These are phyloP conservation scores for Eulemur coronatus DNA, from an alignment of 2,797 vertebrate genomes.

Conservation along the genomic window DNA sequence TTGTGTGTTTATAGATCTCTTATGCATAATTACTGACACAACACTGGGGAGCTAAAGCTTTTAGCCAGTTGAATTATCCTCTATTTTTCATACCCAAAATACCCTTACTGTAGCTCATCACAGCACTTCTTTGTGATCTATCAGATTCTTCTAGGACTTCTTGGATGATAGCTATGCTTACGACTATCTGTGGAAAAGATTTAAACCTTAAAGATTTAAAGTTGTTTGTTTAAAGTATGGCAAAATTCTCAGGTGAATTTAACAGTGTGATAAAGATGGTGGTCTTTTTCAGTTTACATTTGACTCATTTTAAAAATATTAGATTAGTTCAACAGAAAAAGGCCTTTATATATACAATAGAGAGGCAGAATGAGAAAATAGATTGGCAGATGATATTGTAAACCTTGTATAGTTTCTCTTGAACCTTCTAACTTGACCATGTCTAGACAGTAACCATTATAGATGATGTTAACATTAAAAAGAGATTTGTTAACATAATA, in stretches of 20 bases:
- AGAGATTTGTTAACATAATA: not conserved
- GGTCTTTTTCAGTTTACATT: not conserved
- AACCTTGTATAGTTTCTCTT: not conserved
- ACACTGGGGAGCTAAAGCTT: not conserved
- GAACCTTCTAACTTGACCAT: not conserved
- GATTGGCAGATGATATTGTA: not conserved
- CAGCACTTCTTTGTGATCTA: not conserved
- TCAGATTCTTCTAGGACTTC: not conserved
- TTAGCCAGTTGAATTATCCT: not conserved
- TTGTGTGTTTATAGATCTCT: not conserved
- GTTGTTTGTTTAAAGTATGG: not conserved
- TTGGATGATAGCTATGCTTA: not conserved
- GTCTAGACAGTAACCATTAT: not conserved
- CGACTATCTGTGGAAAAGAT: not conserved
- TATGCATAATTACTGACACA: not conserved
- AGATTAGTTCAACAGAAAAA: not conserved
- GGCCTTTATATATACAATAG: not conserved
- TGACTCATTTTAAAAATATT: not conserved
- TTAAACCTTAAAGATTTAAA: not conserved
- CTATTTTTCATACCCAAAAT: not conserved
- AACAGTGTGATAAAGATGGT: not conserved
- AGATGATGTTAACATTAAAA: not conserved
- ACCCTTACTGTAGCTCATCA: not conserved
- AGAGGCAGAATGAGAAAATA: not conserved
- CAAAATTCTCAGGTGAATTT: constrained; percentile 1